Base-by-base conservation (phyloP, 1,140 invertebrate species). In the Drosophila elegans region DNA sequence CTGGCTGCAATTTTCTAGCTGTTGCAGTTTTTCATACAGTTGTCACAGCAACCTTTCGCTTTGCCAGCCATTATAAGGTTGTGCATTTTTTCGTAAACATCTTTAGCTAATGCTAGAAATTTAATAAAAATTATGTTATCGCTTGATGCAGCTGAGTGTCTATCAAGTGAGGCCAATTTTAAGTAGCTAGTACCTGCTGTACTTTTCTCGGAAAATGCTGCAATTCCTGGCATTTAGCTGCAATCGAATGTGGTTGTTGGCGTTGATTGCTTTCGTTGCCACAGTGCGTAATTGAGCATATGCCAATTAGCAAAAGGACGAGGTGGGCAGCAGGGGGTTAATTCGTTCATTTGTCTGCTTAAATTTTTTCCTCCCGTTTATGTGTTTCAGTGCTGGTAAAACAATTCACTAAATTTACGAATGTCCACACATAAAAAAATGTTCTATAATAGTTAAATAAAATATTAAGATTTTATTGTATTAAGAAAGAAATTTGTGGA, bases 281-380 rank as follows among this genome's bases (percentile, higher is more conserved):
- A 49, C 80, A 68, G 68, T 49, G 84, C 78, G 76, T 78, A 89
- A 89, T 84, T 89, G 80, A 80, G 84, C 84, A 84, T 89, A 89
- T 89, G 85, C 84, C 84, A 89, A 89, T 89, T 89, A 89, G 84
- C 84, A 89, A 83, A 66, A 54, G 48, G 42, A 21, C 21, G 29
- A 59, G n/a, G 25, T 38, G 27, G 41, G 41, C 29, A 5, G 13
- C 25, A 29, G 2, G 13, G 34, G 27, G 54, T 3, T 32, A 67
- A 36, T 21, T 21, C 16, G n/a, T 29, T 11, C 16, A 6, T 11
- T 57, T 13, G 21, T 45, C 27, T 12, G 29, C 4, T 5, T 9
- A n/a, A 12, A n/a, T 16, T 25, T 57, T 36, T 57, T 25, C 1
- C 6, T 9, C n/a, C 3, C 27, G 9, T 21, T 11, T 59, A 49